Evolutionary conservation across 2,113 vertebrate species (phyloP).

Genomic region (Sebastes fasciatus): DNA sequence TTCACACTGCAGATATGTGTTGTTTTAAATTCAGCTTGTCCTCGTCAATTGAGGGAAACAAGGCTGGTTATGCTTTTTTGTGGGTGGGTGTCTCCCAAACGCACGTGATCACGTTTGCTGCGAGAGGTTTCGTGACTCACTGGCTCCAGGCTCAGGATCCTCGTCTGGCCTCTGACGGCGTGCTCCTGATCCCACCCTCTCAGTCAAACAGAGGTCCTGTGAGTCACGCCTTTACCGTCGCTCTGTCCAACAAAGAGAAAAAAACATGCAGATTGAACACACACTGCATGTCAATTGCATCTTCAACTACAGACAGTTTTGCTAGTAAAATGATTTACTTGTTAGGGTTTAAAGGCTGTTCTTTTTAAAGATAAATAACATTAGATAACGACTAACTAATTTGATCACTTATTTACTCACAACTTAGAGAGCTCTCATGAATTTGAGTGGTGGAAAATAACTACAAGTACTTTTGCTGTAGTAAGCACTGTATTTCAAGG

Average conservation of each 20-base stretch:
- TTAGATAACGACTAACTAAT: not conserved
- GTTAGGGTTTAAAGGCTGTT: not conserved
- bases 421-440: not conserved
- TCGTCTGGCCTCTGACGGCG: slow-evolving; percentile 73
- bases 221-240: slow-evolving; percentile 72
- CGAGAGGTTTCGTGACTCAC: slow-evolving; percentile 80
- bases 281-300: not conserved
- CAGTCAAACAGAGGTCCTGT: slow-evolving; percentile 62
- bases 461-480: too few relatives aligned
- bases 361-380: not conserved
- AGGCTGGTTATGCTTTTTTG: slow-evolving; percentile 44
- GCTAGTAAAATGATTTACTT: not conserved
- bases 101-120: slow-evolving; percentile 77
- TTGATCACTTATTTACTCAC: not conserved
- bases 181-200: slow-evolving; percentile 60
- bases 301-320: not conserved
- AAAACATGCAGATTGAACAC: not conserved
- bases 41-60: slow-evolving; percentile 51
- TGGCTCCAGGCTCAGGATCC: slow-evolving; percentile 73
- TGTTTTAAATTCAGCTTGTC: slow-evolving; percentile 51
- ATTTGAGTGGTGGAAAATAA: not conserved
- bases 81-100: slow-evolving; percentile 69
- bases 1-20: slow-evolving; percentile 28
- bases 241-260: not conserved
- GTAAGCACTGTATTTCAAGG: not conserved